Conservation (phyloP, 2,888 invertebrate species). For the Hecatera dysodea region DNA sequence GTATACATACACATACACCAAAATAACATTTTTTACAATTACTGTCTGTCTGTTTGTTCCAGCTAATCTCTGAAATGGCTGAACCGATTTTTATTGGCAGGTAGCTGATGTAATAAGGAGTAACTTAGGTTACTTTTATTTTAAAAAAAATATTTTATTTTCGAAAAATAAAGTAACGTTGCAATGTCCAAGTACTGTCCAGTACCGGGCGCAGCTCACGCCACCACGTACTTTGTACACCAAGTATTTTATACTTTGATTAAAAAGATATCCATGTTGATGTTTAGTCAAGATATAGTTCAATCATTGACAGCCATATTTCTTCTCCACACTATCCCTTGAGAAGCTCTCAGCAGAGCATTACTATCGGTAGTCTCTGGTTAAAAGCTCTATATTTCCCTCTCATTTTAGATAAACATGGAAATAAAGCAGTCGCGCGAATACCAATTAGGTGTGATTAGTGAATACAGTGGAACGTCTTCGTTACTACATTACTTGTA, state of each 20-base stretch:
- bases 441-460: slow-evolving; percentile 62
- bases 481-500: slow-evolving; percentile 17
- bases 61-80: too few species aligned
- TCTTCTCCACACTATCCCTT: background rate
- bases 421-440: slow-evolving; percentile 56
- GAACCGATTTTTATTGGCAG: too few species aligned
- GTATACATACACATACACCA: too few species aligned
- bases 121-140: too few species aligned
- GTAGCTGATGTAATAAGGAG: too few species aligned
- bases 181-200: too few species aligned
- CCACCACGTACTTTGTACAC: too few species aligned
- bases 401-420: slow-evolving; percentile 59
- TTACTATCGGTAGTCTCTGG: slow-evolving; percentile 25
- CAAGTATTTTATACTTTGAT: background rate
- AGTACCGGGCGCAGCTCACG: too few species aligned
- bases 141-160: too few species aligned
- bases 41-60: too few species aligned
- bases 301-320: background rate
- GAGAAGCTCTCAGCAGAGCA: slow-evolving; percentile 31
- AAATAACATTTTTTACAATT: too few species aligned
- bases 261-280: background rate
- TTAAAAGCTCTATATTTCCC: slow-evolving; percentile 49
- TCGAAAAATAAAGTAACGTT: too few species aligned
- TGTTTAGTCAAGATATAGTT: background rate
- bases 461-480: slow-evolving; percentile 18